These are phyloP conservation scores for Aporrectodea caliginosa DNA, from an alignment of 1,140 invertebrate species.

Conservation along the genomic window DNA sequence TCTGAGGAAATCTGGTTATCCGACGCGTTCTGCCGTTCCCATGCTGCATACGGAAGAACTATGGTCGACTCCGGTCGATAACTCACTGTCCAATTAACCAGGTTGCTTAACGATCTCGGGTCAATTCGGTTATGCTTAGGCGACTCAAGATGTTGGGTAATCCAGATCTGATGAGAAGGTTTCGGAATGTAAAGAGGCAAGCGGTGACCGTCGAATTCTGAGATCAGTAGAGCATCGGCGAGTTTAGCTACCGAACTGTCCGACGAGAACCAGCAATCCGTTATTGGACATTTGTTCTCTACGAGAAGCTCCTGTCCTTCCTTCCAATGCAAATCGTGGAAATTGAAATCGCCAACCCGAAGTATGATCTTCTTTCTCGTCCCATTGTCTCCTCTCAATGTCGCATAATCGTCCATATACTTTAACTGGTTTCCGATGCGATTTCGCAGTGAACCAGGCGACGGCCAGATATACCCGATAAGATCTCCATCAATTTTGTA, in stretches of 20 bases:
- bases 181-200: not conserved
- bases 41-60: conserved; percentile 87
- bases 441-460: not conserved
- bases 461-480: not conserved
- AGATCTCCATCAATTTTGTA: not conserved
- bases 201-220: not conserved
- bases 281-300: not conserved
- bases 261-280: not conserved
- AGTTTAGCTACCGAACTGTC: not conserved
- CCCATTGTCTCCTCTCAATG: not conserved
- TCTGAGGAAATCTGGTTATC: not conserved
- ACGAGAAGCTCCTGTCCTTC: not conserved
- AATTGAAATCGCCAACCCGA: not conserved
- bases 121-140: not conserved
- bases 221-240: not conserved
- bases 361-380: not conserved
- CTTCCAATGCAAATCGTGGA: not conserved
- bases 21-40: conserved; percentile 67
- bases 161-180: not conserved
- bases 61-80: conserved; percentile 86
- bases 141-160: conserved; percentile 6
- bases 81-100: conserved; percentile 71
- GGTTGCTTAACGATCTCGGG: not conserved
- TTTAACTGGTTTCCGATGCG: not conserved
- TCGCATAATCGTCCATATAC: not conserved